A percentile compares a stretch with the other conserved stretches of the same genome.
Evolutionary conservation across 2,888 invertebrate genomes (phyloP).

Genomic region (Phaonia tiefii): DNA sequence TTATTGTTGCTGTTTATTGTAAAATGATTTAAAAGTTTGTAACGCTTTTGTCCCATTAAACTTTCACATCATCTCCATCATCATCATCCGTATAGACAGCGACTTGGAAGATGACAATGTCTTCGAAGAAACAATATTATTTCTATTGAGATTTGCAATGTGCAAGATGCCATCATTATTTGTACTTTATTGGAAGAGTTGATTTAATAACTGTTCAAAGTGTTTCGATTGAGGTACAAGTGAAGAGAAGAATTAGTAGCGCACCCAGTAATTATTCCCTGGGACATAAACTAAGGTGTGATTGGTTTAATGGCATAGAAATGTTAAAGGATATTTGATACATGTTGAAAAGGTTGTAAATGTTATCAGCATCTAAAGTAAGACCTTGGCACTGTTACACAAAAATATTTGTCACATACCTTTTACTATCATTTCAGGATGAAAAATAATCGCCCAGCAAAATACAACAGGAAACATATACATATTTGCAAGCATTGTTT

Average conservation of each 20-base stretch:
- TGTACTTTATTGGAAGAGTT: not conserved
- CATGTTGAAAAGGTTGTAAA: no score
- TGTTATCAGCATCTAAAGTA: no score
- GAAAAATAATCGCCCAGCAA: no score
- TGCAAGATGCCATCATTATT: slow-evolving; percentile 5
- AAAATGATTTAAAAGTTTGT: slow-evolving; percentile 63
- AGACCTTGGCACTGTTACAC: no score
- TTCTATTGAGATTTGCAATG: not conserved
- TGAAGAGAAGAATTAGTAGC: not conserved
- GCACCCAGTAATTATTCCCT: slow-evolving; percentile 12
- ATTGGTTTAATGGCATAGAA: no score
- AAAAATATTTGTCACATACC: no score
- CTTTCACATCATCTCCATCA: slow-evolving; percentile 64
- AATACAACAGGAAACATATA: no score
- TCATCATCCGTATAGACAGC: no score
- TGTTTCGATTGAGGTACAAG: not conserved
- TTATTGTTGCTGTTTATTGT: slow-evolving; percentile 13
- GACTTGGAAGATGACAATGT: not conserved
- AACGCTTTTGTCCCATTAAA: slow-evolving; percentile 68
- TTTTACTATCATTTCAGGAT: no score
- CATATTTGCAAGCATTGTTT: no score
- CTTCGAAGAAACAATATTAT: slow-evolving; percentile 31
- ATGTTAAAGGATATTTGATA: no score
- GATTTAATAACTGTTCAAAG: slow-evolving; percentile 37
- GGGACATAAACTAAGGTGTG: not conserved